Evolutionary conservation across 2,113 vertebrate genomes (phyloP).

Genomic region (Hiodon tergisus): DNA sequence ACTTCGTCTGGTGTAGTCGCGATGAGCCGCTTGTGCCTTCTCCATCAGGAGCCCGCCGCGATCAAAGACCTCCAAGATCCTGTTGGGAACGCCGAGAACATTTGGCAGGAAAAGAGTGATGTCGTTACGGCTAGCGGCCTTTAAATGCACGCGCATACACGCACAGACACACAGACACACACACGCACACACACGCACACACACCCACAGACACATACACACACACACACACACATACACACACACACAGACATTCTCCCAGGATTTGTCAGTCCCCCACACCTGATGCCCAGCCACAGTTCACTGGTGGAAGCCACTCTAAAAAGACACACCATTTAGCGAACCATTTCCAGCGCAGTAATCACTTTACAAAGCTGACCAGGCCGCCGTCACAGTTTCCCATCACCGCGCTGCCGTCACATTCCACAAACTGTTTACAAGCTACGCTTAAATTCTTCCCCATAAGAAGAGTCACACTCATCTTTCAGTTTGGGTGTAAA

Average conservation of each 20-base stretch:
- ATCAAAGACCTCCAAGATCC: too few species aligned
- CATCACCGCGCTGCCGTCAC: background rate
- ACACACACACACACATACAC: too few species aligned
- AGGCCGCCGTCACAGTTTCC: constrained; percentile 31
- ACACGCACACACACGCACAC: constrained; percentile 3
- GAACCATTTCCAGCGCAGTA: constrained; percentile 38
- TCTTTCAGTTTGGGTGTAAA: too few species aligned
- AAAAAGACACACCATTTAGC: constrained; percentile 33
- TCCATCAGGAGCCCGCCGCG: too few species aligned
- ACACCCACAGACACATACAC: background rate
- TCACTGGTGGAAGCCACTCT: constrained; percentile 25
- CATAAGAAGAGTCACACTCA: too few species aligned
- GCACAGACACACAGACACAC: background rate
- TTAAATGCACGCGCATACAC: background rate
- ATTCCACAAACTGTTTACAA: too few species aligned
- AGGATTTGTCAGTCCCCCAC: constrained; percentile 68
- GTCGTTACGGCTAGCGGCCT: background rate
- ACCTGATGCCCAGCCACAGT: constrained; percentile 71
- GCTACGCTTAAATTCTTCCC: too few species aligned
- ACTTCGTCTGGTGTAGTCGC: too few species aligned
- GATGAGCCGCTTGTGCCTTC: too few species aligned
- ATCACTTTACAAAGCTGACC: constrained; percentile 46
- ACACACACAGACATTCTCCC: constrained; percentile 30
- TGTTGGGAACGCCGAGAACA: too few species aligned
- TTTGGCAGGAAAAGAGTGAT: constrained; percentile 44